These are phyloP conservation scores for Cistogaster globosa DNA, from an alignment of 2,888 invertebrate species.

Conservation along the genomic window DNA sequence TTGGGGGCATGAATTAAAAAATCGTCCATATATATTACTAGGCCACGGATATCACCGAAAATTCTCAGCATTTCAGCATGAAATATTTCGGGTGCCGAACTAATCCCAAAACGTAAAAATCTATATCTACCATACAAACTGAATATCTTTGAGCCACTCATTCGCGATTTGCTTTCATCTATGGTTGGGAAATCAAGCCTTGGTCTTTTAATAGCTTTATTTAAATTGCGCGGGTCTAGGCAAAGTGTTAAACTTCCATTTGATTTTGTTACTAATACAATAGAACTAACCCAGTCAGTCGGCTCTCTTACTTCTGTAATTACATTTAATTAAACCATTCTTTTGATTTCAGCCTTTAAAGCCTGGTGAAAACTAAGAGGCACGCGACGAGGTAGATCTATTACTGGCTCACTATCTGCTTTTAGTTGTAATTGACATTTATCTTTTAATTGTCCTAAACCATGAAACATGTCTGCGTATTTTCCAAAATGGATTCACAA, in stretches of 20 bases:
- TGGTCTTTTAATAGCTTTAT: neutral
- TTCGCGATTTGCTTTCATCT: too few relatives aligned
- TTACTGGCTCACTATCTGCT: conserved; percentile 22
- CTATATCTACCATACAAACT: conserved; percentile 13
- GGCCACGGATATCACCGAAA: too few relatives aligned
- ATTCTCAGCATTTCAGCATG: too few relatives aligned
- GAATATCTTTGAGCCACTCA: too few relatives aligned
- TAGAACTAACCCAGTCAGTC: conserved; percentile 45
- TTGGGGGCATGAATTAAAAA: neutral
- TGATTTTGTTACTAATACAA: conserved; percentile 60
- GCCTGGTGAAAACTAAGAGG: too few relatives aligned
- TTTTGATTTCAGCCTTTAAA: conserved; percentile 41
- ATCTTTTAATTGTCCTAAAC: conserved; percentile 46
- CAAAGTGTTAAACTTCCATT: conserved; percentile 57
- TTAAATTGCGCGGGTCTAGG: conserved; percentile 68
- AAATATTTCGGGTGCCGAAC: neutral
- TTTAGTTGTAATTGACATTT: conserved; percentile 39
- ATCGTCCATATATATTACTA: neutral
- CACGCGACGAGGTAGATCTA: too few relatives aligned
- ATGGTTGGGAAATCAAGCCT: too few relatives aligned
- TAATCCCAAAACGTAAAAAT: conserved; percentile 18
- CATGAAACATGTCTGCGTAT: conserved; percentile 43
- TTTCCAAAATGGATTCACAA: conserved; percentile 46
- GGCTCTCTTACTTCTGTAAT: conserved; percentile 20
- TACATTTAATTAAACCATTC: conserved; percentile 27